These are phyloP conservation scores for Phyllotreta cruciferae DNA, from an alignment of 2,888 invertebrate species.

Conservation along the genomic window DNA sequence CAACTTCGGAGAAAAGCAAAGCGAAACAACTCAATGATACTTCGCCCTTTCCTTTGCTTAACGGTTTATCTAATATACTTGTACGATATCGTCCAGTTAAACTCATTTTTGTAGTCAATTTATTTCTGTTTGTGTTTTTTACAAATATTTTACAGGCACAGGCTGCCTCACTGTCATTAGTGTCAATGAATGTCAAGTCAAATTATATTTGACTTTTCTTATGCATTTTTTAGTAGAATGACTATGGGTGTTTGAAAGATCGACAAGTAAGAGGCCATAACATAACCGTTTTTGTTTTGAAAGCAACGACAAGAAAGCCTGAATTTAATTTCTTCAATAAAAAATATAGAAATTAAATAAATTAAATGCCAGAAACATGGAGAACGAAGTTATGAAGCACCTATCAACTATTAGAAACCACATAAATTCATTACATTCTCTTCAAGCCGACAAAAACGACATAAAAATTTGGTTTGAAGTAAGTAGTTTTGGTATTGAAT, in stretches of 20 bases:
- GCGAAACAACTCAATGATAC: slow-evolving; percentile 93
- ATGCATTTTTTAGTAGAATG: too few species aligned
- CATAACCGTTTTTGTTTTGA: too few species aligned
- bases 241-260: too few species aligned
- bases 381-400: background rate
- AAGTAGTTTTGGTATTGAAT: too few species aligned
- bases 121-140: background rate
- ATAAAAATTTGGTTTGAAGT: slow-evolving; percentile 41
- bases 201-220: too few species aligned
- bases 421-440: slow-evolving; percentile 22
- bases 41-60: slow-evolving; percentile 92
- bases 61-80: slow-evolving; percentile 87
- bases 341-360: too few species aligned
- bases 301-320: too few species aligned
- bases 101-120: slow-evolving; percentile 51
- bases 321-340: too few species aligned
- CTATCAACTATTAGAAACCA: slow-evolving; percentile 19
- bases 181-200: too few species aligned
- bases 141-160: background rate
- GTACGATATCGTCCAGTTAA: slow-evolving; percentile 68
- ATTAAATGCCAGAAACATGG: too few species aligned
- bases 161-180: too few species aligned
- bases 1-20: slow-evolving; percentile 95
- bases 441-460: slow-evolving; percentile 24
- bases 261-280: too few species aligned